Evolutionary conservation across 2,797 vertebrate genomes (phyloP).

Genomic region (Emys orbicularis): DNA sequence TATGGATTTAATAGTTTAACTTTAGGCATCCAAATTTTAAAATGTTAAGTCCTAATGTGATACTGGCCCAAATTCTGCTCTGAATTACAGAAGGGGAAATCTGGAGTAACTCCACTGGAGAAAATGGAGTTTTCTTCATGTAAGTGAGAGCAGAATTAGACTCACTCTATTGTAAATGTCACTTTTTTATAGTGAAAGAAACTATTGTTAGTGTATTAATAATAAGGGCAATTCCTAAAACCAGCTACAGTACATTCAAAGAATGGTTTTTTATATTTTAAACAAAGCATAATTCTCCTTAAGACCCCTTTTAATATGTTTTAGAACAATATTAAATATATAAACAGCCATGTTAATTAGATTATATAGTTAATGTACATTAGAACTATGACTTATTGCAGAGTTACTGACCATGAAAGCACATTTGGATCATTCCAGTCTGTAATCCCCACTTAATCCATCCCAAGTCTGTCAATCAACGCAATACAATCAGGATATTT

Average conservation of each 20-base stretch:
- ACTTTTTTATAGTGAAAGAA: conserved; percentile 37
- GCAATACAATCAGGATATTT: conserved; percentile 82
- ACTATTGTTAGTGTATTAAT: conserved; percentile 27
- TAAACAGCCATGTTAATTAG: conserved; percentile 81
- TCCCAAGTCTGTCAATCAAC: conserved; percentile 80
- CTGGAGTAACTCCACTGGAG: conserved; percentile 4
- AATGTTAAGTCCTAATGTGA: background rate
- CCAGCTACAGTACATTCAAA: conserved; percentile 43
- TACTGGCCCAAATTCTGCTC: conserved; percentile 1
- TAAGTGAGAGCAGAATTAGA: conserved; percentile 17
- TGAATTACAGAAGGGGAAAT: background rate
- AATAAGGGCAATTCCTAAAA: conserved; percentile 21
- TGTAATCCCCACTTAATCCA: conserved; percentile 81
- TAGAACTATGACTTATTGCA: conserved; percentile 75
- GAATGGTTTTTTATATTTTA: conserved; percentile 64
- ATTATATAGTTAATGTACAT: conserved; percentile 80
- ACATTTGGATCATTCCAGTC: conserved; percentile 79
- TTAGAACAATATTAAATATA: conserved; percentile 75
- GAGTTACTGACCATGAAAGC: conserved; percentile 80
- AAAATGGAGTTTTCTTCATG: background rate
- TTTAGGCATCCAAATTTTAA: conserved; percentile 16
- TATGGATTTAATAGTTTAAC: conserved; percentile 6
- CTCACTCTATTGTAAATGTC: background rate
- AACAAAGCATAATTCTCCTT: conserved; percentile 68
- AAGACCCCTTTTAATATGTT: conserved; percentile 78